A percentile compares a stretch with the other conserved stretches of the same genome.
Conservation (phyloP, 2,888 invertebrate genomes). For the Chelonus formosanus region DNA sequence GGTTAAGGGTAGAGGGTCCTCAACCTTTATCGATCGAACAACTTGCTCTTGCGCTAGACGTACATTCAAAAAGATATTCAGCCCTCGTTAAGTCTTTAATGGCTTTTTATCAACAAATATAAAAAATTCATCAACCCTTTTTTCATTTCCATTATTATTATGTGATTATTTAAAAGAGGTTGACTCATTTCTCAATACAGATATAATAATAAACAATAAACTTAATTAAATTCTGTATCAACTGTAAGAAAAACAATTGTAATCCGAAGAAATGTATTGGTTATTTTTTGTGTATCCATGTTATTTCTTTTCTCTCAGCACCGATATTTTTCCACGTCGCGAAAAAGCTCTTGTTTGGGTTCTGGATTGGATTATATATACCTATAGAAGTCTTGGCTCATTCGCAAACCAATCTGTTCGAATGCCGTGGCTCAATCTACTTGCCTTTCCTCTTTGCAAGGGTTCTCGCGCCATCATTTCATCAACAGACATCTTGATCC, state of each 20-base stretch:
- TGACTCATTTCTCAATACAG: no score
- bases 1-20: constrained; percentile 45
- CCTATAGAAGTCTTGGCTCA: constrained; percentile 26
- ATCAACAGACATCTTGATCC: constrained; percentile 35
- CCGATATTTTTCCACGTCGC: background rate
- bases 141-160: no score
- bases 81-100: no score
- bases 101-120: no score
- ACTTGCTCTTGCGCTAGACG: constrained; percentile 28
- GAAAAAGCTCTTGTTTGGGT: constrained; percentile 8
- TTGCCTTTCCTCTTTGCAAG: constrained; percentile 25
- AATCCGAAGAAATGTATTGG: no score
- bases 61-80: constrained; percentile 16
- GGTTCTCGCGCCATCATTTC: constrained; percentile 26
- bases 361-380: constrained; percentile 2
- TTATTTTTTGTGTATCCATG: no score
- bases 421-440: constrained; percentile 35
- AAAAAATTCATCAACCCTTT: no score
- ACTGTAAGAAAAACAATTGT: no score
- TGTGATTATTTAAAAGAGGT: no score
- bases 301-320: no score
- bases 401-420: constrained; percentile 36
- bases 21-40: constrained; percentile 44
- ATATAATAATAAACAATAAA: no score
- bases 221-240: no score